Evolutionary conservation across 1,140 invertebrate species (phyloP).

Genomic region (Drosophila cardini): DNA sequence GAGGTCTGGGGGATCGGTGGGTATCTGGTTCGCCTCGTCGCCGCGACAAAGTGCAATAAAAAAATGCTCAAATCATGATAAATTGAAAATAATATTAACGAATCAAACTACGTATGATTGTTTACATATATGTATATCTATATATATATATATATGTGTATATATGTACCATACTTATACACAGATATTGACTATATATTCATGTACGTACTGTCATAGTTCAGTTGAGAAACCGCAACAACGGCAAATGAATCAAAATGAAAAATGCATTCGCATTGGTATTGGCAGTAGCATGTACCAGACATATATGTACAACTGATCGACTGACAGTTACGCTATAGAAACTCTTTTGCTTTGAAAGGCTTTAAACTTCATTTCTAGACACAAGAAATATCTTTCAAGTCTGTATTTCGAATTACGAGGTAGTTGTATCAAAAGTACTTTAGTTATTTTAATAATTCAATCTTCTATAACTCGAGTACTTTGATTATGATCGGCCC

Average conservation of each 20-base stretch:
- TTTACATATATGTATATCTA: too few relatives aligned
- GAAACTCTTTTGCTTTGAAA: too few relatives aligned
- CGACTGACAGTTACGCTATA: slow-evolving; percentile 17
- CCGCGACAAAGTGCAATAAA: slow-evolving; percentile 37
- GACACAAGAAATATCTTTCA: too few relatives aligned
- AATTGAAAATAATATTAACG: slow-evolving; percentile 66
- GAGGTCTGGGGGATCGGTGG: slow-evolving; percentile 38
- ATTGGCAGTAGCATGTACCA: slow-evolving; percentile 32
- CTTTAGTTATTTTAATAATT: too few relatives aligned
- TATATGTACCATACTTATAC: too few relatives aligned
- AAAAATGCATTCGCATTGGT: slow-evolving; percentile 64
- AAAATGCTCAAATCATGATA: slow-evolving; percentile 61
- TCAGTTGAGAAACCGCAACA: slow-evolving; percentile 42
- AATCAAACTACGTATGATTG: slow-evolving; percentile 29
- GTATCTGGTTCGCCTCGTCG: slow-evolving; percentile 67
- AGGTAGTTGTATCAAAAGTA: too few relatives aligned
- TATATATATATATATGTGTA: too few relatives aligned
- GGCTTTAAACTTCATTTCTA: too few relatives aligned
- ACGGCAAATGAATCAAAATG: slow-evolving; percentile 68
- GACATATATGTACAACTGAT: not conserved
- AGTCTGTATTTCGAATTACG: too few relatives aligned
- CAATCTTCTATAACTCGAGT: not conserved
- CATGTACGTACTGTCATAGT: not conserved
- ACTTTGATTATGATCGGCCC: not conserved
- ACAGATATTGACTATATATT: too few relatives aligned